These are phyloP conservation scores for Hirundichthys speculiger DNA, from an alignment of 2,113 vertebrate species.

Conservation along the genomic window DNA sequence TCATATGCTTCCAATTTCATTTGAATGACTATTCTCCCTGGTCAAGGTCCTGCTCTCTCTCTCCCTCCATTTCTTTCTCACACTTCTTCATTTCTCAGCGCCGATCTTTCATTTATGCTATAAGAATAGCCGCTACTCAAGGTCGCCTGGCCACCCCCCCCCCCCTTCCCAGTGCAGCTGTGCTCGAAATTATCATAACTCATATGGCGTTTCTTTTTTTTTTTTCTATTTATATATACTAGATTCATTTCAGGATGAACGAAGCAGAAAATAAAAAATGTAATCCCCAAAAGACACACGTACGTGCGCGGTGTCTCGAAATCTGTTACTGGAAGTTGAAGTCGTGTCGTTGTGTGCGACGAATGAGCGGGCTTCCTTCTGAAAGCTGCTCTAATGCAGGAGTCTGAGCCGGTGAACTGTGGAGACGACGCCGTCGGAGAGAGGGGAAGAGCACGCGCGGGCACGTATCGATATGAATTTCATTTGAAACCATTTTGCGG, in stretches of 20 bases:
- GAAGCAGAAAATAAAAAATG: slow-evolving; percentile 71
- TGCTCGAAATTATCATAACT: slow-evolving; percentile 77
- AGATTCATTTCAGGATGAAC: slow-evolving; percentile 72
- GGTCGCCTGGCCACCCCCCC: slow-evolving; percentile 58
- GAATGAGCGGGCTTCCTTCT: slow-evolving; percentile 71
- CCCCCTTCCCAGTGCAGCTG: slow-evolving; percentile 62
- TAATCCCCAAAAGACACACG: slow-evolving; percentile 75
- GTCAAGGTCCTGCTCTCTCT: slow-evolving; percentile 68
- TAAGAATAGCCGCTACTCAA: slow-evolving; percentile 60
- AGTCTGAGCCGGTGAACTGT: slow-evolving; percentile 76
- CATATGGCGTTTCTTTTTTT: slow-evolving; percentile 52
- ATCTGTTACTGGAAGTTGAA: slow-evolving; percentile 75
- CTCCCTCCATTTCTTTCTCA: slow-evolving; percentile 57
- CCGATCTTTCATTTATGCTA: slow-evolving; percentile 65
- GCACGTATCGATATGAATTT: slow-evolving; percentile 63
- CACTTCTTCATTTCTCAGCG: slow-evolving; percentile 62
- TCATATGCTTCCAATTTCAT: slow-evolving; percentile 79
- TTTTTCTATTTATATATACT: slow-evolving; percentile 9
- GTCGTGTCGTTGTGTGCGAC: slow-evolving; percentile 66
- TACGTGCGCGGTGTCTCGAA: slow-evolving; percentile 69
- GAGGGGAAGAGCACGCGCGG: slow-evolving; percentile 51
- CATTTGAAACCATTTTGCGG: slow-evolving; percentile 49
- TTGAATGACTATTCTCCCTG: slow-evolving; percentile 73
- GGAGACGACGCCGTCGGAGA: slow-evolving; percentile 68
- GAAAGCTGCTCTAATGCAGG: slow-evolving; percentile 68